Conservation (phyloP, 2,888 invertebrate genomes). For the Mylabris sibirica region DNA sequence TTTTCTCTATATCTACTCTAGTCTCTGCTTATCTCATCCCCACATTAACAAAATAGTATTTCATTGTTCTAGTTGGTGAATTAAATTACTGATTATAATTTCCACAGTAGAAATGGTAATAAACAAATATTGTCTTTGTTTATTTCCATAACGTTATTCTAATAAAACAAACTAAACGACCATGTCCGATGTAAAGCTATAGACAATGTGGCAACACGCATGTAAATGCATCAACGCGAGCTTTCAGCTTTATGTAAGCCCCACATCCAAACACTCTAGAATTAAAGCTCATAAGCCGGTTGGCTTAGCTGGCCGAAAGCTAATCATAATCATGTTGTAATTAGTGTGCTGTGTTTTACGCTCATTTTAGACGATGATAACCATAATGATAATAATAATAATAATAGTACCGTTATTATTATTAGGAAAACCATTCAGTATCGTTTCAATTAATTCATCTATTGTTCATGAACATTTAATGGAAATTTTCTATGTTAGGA, state of each 20-base stretch:
- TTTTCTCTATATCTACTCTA: not conserved
- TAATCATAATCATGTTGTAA: constrained; percentile 62
- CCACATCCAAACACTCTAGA: constrained; percentile 58
- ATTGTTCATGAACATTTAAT: not conserved
- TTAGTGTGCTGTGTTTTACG: constrained; percentile 47
- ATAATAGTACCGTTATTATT: not conserved
- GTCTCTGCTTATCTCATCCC: not conserved
- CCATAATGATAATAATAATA: not conserved
- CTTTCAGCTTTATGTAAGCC: constrained; percentile 56
- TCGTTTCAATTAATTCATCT: not conserved
- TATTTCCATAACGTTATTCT: not conserved
- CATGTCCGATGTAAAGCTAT: not conserved
- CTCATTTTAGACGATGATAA: not conserved
- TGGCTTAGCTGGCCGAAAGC: constrained; percentile 60
- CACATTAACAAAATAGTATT: too few species aligned
- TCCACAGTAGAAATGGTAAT: not conserved
- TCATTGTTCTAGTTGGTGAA: too few species aligned
- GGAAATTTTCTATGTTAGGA: not conserved
- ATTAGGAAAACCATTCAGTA: not conserved
- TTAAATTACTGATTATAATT: not conserved
- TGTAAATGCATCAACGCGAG: constrained; percentile 54
- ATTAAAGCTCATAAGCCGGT: constrained; percentile 59
- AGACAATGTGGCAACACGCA: constrained; percentile 31
- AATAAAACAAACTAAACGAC: not conserved
- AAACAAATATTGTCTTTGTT: not conserved